Evolutionary conservation across 2,888 invertebrate species (phyloP).

Genomic region (Trachelus tabidus): DNA sequence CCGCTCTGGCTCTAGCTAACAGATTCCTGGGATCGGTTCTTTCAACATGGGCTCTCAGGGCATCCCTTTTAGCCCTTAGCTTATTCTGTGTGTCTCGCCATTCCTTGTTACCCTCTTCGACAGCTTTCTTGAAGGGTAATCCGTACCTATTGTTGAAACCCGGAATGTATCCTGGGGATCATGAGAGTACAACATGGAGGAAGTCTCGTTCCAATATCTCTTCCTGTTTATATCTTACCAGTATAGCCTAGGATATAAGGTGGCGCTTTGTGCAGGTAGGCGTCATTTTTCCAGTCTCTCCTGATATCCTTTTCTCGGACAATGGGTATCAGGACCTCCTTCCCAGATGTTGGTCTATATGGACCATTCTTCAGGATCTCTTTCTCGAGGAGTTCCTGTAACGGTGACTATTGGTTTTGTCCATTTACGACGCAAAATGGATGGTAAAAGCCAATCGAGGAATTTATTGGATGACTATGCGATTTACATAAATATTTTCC

Average conservation of each 20-base stretch:
- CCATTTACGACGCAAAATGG: neutral
- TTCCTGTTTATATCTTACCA: constrained; percentile 59
- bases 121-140: constrained; percentile 66
- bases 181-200: neutral
- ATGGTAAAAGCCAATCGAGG: neutral
- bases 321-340: constrained; percentile 52
- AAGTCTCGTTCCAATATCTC: neutral
- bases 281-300: constrained; percentile 53
- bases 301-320: constrained; percentile 53
- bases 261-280: constrained; percentile 49
- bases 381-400: constrained; percentile 66
- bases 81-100: constrained; percentile 65
- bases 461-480: neutral
- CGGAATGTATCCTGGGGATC: constrained; percentile 72
- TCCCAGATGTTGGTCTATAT: constrained; percentile 70
- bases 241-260: constrained; percentile 78
- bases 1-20: constrained; percentile 48
- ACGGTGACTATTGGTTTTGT: constrained; percentile 5
- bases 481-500: neutral
- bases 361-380: constrained; percentile 68
- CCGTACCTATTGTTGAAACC: constrained; percentile 75
- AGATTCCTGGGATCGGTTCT: constrained; percentile 50
- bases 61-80: constrained; percentile 47
- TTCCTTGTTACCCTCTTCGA: constrained; percentile 70
- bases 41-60: constrained; percentile 50